phyloP scores from a whole-genome alignment of 2,113 vertebrate species.

The Peucedramus taeniatus region DNA sequence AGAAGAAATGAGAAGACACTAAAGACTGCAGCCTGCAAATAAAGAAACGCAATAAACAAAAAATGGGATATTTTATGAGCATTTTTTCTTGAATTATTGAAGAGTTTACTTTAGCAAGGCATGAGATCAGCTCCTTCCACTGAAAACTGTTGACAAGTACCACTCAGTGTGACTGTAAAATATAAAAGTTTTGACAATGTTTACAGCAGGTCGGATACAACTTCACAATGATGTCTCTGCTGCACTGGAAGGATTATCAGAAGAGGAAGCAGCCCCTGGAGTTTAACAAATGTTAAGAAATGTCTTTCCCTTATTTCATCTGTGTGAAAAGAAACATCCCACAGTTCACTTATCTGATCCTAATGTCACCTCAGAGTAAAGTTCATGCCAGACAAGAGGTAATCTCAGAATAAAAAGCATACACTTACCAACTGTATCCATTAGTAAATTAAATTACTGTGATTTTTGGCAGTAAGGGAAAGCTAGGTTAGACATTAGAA shows the following conservation, averaged over 20 bases:
- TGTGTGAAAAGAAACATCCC: slow-evolving; percentile 43
- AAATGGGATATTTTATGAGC: neutral
- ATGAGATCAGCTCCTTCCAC: neutral
- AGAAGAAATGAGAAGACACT: neutral
- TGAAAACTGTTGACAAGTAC: neutral
- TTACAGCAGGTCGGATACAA: neutral
- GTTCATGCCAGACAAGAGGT: slow-evolving; percentile 24
- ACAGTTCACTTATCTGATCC: slow-evolving; percentile 40
- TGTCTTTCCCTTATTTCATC: slow-evolving; percentile 1
- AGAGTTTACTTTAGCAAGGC: slow-evolving; percentile 17
- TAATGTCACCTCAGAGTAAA: slow-evolving; percentile 41
- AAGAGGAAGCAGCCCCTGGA: neutral
- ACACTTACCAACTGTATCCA: slow-evolving; percentile 22
- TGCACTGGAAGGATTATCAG: neutral
- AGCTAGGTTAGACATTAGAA: slow-evolving; percentile 25
- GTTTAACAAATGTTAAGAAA: slow-evolving; percentile 19
- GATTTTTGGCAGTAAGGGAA: slow-evolving; percentile 47
- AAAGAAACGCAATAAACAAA: neutral
- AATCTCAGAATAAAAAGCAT: slow-evolving; percentile 34
- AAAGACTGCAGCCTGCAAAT: neutral
- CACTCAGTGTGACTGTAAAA: neutral
- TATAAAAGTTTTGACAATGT: slow-evolving; percentile 8
- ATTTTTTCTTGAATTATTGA: neutral
- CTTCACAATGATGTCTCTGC: neutral
- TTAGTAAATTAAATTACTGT: slow-evolving; percentile 51